Evolutionary conservation across 2,888 invertebrate species (phyloP).

Genomic region (Drosophila mayaguana): DNA sequence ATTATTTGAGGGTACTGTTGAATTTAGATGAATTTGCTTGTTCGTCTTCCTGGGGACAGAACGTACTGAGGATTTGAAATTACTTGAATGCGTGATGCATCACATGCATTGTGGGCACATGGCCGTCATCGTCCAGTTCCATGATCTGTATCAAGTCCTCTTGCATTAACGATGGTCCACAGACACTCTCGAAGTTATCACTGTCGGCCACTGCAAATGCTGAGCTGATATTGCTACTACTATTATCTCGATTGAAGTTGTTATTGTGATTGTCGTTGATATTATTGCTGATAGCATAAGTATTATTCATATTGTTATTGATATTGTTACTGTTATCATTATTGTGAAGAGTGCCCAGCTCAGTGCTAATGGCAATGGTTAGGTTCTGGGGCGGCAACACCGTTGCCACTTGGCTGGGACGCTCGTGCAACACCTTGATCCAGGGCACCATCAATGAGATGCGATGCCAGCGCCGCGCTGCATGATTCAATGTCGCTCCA

Average conservation of each 20-base stretch:
- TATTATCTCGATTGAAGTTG: neutral
- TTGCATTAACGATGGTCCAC: conserved; percentile 33
- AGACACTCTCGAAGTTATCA: conserved; percentile 23
- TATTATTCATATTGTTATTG: neutral
- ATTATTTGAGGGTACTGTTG: neutral
- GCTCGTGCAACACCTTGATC: conserved; percentile 23
- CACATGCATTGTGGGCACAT: neutral
- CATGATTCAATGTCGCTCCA: neutral
- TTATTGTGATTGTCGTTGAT: neutral
- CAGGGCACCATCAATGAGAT: conserved; percentile 46
- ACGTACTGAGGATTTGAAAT: neutral
- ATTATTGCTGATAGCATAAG: too few relatives aligned
- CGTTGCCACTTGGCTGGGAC: neutral
- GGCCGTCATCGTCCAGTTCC: conserved; percentile 17
- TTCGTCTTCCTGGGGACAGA: neutral
- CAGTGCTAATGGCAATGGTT: conserved; percentile 11
- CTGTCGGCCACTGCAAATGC: neutral
- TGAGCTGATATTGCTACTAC: neutral
- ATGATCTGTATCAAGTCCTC: conserved; percentile 39
- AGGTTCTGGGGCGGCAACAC: neutral
- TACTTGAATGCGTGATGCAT: neutral
- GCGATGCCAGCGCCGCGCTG: conserved; percentile 46
- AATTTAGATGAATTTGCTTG: neutral
- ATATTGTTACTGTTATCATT: neutral
- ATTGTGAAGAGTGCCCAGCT: neutral